Percentiles rank a stretch among this genome's conserved stretches.
These are phyloP conservation scores for Rhopilema esculentum DNA, from an alignment of 30 jellyfish, hydroid and myxozoan genomes.

Conservation along the genomic window DNA sequence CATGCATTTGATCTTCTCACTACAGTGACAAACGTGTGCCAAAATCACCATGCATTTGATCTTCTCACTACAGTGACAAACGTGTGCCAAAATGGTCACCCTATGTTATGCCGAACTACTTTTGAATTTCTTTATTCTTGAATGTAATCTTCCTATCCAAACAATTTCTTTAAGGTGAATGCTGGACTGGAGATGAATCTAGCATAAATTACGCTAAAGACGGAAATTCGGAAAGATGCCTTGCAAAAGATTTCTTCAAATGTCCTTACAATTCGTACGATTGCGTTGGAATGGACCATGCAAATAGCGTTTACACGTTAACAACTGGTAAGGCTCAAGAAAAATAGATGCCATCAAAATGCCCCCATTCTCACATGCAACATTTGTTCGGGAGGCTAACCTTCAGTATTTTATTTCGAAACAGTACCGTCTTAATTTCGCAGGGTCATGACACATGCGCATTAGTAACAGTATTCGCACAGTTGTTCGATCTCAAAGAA, in stretches of 20 bases:
- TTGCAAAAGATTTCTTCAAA: conserved; percentile 56
- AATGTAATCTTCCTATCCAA: not conserved
- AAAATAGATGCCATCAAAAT: not conserved
- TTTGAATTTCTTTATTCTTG: too few species aligned
- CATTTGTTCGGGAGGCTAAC: not conserved
- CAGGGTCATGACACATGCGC: too few species aligned
- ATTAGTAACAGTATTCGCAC: too few species aligned
- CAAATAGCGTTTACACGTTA: conserved; percentile 69
- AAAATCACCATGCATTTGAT: too few species aligned
- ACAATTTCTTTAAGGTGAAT: conserved; percentile 60
- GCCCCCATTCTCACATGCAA: not conserved
- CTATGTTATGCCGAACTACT: not conserved
- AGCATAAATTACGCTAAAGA: conserved; percentile 50
- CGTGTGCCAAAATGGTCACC: not conserved
- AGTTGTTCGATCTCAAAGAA: too few species aligned
- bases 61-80: too few species aligned
- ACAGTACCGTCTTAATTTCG: too few species aligned
- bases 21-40: too few species aligned
- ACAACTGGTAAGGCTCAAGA: conserved; percentile 36
- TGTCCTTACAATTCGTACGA: conserved; percentile 90
- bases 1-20: too few species aligned
- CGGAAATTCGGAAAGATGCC: conserved; percentile 52
- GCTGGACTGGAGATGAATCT: conserved; percentile 88
- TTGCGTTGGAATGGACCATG: conserved; percentile 85
- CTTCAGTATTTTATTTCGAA: too few species aligned